Percentiles rank a stretch among this genome's conserved stretches.
Evolutionary conservation across 1,140 invertebrate genomes (phyloP).

Genomic region (Phortica variegata): DNA sequence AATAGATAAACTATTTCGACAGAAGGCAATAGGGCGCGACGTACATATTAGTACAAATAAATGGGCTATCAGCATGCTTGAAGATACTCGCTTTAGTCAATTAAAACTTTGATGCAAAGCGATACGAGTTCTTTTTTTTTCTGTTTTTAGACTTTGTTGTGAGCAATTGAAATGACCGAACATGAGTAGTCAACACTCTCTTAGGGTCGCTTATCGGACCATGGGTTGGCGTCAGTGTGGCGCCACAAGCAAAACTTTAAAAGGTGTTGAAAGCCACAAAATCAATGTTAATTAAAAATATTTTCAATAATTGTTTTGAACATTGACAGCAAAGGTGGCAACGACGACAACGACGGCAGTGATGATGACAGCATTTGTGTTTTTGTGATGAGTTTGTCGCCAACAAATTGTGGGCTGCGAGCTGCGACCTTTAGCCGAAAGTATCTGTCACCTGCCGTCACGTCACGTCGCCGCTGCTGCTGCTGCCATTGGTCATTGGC

Average conservation of each 20-base stretch:
- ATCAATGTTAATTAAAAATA: constrained; percentile 26
- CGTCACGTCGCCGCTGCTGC: constrained; percentile 16
- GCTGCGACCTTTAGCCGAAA: not conserved
- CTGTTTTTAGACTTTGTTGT: too few species aligned
- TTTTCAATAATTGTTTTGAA: not conserved
- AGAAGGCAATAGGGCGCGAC: too few species aligned
- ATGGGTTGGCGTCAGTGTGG: constrained; percentile 30
- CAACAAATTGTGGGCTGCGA: not conserved
- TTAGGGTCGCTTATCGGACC: too few species aligned
- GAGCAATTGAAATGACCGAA: too few species aligned
- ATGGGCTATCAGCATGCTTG: constrained; percentile 26
- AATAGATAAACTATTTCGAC: too few species aligned
- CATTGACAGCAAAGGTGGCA: constrained; percentile 14
- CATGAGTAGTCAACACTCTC: too few species aligned
- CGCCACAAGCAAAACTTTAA: constrained; percentile 9
- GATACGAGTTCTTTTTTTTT: too few species aligned
- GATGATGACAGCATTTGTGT: too few species aligned
- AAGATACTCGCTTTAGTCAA: too few species aligned
- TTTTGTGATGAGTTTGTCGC: not conserved
- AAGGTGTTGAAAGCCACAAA: not conserved
- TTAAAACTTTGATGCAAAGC: too few species aligned
- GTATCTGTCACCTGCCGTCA: constrained; percentile 1
- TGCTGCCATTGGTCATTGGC: constrained; percentile 36
- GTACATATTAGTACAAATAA: constrained; percentile 6
- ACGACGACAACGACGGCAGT: too few species aligned